Evolutionary conservation across 2,113 vertebrate genomes (phyloP).

Genomic region (Scophthalmus maximus): DNA sequence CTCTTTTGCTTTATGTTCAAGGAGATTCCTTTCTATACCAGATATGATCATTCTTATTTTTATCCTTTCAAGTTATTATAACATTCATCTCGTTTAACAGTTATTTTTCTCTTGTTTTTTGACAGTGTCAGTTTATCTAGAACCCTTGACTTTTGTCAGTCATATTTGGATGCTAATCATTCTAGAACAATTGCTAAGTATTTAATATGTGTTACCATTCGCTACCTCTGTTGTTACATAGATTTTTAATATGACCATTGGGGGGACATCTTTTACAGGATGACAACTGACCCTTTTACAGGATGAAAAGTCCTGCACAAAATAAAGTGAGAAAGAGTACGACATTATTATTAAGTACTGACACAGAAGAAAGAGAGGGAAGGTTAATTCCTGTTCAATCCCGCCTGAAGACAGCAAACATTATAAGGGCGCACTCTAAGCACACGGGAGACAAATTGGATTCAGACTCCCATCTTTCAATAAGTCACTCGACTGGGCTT

Average conservation of each 20-base stretch:
- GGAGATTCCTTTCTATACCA: too few species aligned
- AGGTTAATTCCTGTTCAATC: conserved; percentile 70
- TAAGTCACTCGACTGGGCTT: conserved; percentile 68
- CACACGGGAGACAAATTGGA: conserved; percentile 73
- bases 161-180: too few species aligned
- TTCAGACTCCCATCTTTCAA: conserved; percentile 73
- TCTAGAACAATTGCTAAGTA: too few species aligned
- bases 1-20: too few species aligned
- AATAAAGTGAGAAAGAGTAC: conserved; percentile 25
- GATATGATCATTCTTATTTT: too few species aligned
- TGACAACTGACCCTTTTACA: conserved; percentile 18
- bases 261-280: too few species aligned
- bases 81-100: neutral
- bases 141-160: neutral
- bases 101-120: too few species aligned
- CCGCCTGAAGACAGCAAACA: conserved; percentile 58
- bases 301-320: conserved; percentile 14
- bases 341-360: conserved; percentile 53
- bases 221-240: neutral
- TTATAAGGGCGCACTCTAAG: conserved; percentile 62
- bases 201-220: too few species aligned
- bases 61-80: too few species aligned
- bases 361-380: conserved; percentile 44
- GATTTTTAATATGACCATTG: neutral
- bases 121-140: neutral